Base-by-base conservation (phyloP, 2,113 vertebrate genomes). In the Cygnus atratus region DNA sequence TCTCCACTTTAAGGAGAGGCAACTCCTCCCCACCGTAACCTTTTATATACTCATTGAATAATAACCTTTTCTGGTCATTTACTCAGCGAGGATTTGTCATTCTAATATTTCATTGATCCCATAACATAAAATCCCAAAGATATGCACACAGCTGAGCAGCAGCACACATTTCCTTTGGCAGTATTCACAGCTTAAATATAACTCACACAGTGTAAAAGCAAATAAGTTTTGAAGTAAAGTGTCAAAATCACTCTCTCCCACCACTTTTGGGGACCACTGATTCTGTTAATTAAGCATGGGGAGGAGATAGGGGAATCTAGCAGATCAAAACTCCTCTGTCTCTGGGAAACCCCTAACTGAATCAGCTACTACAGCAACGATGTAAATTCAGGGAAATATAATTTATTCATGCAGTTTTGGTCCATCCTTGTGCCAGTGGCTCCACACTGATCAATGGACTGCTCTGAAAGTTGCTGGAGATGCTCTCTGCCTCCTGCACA, bases 41-140 rank as follows among this genome's bases (percentile, higher is more conserved):
- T 91, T 91, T 91, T 43, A 92, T 88, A 72, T 22, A 52, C 80
- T 93, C 48, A 61, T 61, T 19, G 77, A 89, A 44, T 93, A 94
- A 97, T 75, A 91, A 95, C 62, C 33, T 95, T 92, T 96, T 72
- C 85, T 95, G 87, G 70, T 82, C 95, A 89, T 79, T 93, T 87
- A 82, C 84, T 87, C 77, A 89, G 70, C 20, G 65, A 91, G 87
- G 81, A 89, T 95, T 95, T 95, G 89, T 92, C 93, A 92, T 82
- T 93, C 70, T 87, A 84, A 9, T 68, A 81, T 88, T 92, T 97
- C 91, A 92, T 92, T 96, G 92, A 92, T 91, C 96, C 84, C 58
- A 14, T 52, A 92, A 89, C 35, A 68, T 87, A 84, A 95, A 94
- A 48, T 11, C 29, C 43, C 15, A 10, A 86, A 94, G 88, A 75